These are phyloP conservation scores for Edolisoma coerulescens DNA, from an alignment of 2,113 vertebrate species.

Conservation along the genomic window DNA sequence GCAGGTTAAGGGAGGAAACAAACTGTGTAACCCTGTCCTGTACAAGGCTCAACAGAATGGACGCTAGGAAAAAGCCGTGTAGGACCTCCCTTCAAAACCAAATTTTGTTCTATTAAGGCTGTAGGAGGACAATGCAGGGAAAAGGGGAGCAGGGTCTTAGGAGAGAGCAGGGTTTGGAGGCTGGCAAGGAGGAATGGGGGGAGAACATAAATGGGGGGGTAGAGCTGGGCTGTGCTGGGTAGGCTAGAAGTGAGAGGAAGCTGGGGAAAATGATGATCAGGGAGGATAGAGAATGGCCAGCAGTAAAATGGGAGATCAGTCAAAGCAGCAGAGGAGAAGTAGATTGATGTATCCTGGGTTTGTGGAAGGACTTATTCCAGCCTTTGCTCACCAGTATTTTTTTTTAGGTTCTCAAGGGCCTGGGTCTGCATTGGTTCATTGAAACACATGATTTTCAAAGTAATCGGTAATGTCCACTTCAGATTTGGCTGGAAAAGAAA, in stretches of 20 bases:
- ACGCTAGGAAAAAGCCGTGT: rapidly evolving
- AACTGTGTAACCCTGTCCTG: no score
- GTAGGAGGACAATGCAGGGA: background rate
- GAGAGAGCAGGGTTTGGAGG: background rate
- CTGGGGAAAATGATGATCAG: background rate
- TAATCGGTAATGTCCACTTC: background rate
- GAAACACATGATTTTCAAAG: background rate
- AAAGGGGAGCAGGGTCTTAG: background rate
- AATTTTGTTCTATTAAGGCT: background rate
- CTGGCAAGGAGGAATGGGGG: background rate
- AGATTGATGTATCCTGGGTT: background rate
- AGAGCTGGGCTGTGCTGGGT: background rate
- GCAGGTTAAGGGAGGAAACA: background rate
- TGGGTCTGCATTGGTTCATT: background rate
- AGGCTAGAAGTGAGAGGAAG: background rate
- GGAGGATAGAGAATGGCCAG: background rate
- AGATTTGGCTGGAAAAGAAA: background rate
- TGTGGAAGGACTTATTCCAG: background rate
- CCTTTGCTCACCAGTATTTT: background rate
- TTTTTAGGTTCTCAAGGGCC: background rate
- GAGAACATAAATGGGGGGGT: rapidly evolving
- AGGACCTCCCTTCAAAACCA: background rate
- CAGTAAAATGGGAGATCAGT: background rate
- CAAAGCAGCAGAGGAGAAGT: background rate
- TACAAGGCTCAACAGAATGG: background rate